These are phyloP conservation scores for Cephalopterus ornatus DNA, from an alignment of 2,113 vertebrate species.

Conservation along the genomic window DNA sequence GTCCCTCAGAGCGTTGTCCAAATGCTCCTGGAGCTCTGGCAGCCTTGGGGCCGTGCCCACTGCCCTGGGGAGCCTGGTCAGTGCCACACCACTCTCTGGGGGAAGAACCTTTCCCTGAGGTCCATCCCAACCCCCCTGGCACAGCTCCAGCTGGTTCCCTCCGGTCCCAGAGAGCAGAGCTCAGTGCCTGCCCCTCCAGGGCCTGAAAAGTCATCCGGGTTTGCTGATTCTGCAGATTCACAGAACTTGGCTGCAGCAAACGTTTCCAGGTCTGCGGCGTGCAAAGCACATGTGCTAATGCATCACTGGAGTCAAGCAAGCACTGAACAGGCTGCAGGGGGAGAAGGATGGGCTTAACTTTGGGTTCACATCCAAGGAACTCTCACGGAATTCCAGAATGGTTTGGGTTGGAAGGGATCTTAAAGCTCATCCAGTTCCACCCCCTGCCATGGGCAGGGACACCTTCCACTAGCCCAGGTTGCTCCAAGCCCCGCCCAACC, in stretches of 20 bases:
- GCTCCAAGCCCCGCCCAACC: fast-evolving
- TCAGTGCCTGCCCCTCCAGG: background rate
- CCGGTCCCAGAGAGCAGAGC: background rate
- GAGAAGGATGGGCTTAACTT: background rate
- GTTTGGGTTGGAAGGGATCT: no score
- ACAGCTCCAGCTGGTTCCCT: background rate
- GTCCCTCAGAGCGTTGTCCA: background rate
- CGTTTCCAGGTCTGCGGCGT: background rate
- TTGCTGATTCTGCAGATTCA: background rate
- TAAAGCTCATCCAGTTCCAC: background rate
- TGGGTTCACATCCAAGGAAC: background rate
- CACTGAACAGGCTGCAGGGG: fast-evolving
- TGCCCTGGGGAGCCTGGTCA: background rate
- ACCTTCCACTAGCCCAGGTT: background rate
- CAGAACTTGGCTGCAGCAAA: background rate
- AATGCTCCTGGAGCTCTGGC: background rate
- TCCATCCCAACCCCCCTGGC: background rate
- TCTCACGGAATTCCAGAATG: background rate
- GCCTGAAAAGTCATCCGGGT: background rate
- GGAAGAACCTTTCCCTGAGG: background rate
- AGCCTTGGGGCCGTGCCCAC: background rate
- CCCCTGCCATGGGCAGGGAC: background rate
- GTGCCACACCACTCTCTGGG: background rate
- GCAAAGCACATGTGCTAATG: background rate
- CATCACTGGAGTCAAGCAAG: background rate